Evolutionary conservation across 2,888 invertebrate genomes (phyloP).

Genomic region (Parnassius glacialis): DNA sequence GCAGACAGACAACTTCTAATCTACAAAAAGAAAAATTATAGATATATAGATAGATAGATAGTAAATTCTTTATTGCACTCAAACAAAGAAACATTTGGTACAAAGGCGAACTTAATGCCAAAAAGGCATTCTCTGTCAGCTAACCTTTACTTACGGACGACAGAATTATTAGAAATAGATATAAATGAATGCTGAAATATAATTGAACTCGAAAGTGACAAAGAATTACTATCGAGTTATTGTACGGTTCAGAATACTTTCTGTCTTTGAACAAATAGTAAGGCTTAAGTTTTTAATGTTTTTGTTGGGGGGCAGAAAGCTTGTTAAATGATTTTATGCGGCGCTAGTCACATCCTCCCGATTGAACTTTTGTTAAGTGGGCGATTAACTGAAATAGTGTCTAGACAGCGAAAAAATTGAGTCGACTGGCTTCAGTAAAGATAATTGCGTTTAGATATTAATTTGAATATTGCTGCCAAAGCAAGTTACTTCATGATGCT

Average conservation of each 20-base stretch:
- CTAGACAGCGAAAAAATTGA: constrained; percentile 52
- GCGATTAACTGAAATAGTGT: constrained; percentile 59
- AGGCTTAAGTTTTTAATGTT: constrained; percentile 39
- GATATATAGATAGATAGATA: no score
- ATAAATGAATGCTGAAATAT: no score
- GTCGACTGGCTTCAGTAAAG: constrained; percentile 11
- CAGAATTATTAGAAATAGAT: no score
- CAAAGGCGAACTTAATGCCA: no score
- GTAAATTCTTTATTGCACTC: no score
- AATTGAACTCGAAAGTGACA: no score
- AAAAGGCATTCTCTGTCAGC: no score
- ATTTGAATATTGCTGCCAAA: constrained; percentile 17
- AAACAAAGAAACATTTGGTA: no score
- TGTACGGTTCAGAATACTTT: not conserved
- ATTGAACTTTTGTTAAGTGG: constrained; percentile 55
- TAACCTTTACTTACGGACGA: no score
- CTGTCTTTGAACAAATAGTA: constrained; percentile 21
- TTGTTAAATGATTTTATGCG: constrained; percentile 71
- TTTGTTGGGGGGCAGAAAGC: constrained; percentile 51
- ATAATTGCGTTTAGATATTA: constrained; percentile 18
- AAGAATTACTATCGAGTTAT: not conserved
- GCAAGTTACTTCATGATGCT: not conserved
- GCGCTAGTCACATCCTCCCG: constrained; percentile 51
- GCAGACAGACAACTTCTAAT: no score
- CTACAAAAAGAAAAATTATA: no score